phyloP scores from a whole-genome alignment of 2,888 invertebrate species.

The Coenonympha arcania region DNA sequence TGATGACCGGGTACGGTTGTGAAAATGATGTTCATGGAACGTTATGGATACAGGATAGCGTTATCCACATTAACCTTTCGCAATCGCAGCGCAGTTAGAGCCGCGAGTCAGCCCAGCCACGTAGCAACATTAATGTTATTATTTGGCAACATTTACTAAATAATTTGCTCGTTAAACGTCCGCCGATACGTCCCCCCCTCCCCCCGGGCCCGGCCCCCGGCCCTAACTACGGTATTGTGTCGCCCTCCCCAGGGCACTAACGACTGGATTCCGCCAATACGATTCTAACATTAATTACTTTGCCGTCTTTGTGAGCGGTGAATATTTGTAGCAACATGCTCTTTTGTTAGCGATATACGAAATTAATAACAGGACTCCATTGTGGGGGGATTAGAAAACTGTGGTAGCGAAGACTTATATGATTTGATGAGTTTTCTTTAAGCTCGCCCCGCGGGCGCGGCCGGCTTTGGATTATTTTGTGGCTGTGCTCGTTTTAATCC shows the following conservation, averaged over 20 bases:
- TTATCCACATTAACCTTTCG: conserved; percentile 28
- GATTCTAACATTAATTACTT: conserved; percentile 65
- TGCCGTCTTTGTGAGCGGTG: conserved; percentile 58
- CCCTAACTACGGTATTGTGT: conserved; percentile 70
- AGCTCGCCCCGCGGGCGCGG: conserved; percentile 30
- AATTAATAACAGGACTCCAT: conserved; percentile 49
- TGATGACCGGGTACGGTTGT: too few relatives aligned
- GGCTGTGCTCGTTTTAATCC: conserved; percentile 23
- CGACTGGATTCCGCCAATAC: conserved; percentile 62
- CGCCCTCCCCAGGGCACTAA: conserved; percentile 52
- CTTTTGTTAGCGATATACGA: conserved; percentile 60
- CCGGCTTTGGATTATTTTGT: conserved; percentile 28
- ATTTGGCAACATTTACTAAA: conserved; percentile 74
- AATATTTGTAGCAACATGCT: conserved; percentile 66
- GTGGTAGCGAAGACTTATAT: conserved; percentile 48
- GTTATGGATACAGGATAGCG: too few relatives aligned
- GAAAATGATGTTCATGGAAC: too few relatives aligned
- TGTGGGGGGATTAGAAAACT: conserved; percentile 52
- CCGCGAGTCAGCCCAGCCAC: conserved; percentile 35
- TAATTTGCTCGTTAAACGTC: conserved; percentile 73
- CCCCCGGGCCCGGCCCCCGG: conserved; percentile 19
- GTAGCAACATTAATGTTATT: conserved; percentile 66
- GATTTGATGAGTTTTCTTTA: conserved; percentile 52
- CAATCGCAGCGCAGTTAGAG: conserved; percentile 18
- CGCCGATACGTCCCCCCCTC: conserved; percentile 49